Evolutionary conservation across 2,888 invertebrate genomes (phyloP).

Genomic region (Aplocera efformata): DNA sequence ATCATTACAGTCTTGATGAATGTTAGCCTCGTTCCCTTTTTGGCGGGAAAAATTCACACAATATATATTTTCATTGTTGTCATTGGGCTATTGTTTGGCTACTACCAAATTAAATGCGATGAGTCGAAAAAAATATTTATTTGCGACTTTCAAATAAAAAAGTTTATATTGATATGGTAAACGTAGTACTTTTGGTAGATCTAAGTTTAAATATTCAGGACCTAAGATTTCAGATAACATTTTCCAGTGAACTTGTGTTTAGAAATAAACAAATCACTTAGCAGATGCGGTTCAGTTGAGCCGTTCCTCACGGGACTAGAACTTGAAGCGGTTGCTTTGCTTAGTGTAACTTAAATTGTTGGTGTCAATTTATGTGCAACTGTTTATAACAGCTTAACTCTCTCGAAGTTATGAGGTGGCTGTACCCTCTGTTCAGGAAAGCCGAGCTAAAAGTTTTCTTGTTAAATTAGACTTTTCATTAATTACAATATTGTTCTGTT

Average conservation of each 20-base stretch:
- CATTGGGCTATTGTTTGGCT: too few relatives aligned
- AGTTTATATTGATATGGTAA: too few relatives aligned
- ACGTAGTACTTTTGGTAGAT: too few relatives aligned
- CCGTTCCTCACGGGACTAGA: slow-evolving; percentile 20
- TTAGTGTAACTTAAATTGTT: slow-evolving; percentile 32
- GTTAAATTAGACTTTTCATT: background rate
- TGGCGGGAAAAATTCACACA: too few relatives aligned
- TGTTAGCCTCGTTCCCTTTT: slow-evolving; percentile 47
- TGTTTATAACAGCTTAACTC: slow-evolving; percentile 21
- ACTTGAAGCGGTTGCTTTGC: slow-evolving; percentile 24
- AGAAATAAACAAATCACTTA: slow-evolving; percentile 28
- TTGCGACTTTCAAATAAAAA: too few relatives aligned
- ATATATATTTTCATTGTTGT: too few relatives aligned
- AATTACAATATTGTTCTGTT: too few relatives aligned
- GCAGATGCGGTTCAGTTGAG: slow-evolving; percentile 17
- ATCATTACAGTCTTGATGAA: slow-evolving; percentile 71
- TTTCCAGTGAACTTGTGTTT: slow-evolving; percentile 11
- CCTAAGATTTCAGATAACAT: slow-evolving; percentile 1
- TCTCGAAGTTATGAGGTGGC: slow-evolving; percentile 17
- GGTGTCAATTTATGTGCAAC: slow-evolving; percentile 30
- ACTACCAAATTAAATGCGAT: too few relatives aligned
- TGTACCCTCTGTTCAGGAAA: slow-evolving; percentile 9
- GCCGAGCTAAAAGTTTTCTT: slow-evolving; percentile 6
- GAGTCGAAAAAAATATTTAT: too few relatives aligned
- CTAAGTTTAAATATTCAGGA: too few relatives aligned